Conservation (phyloP, 2,797 vertebrate species). For the Darevskia mixta region DNA sequence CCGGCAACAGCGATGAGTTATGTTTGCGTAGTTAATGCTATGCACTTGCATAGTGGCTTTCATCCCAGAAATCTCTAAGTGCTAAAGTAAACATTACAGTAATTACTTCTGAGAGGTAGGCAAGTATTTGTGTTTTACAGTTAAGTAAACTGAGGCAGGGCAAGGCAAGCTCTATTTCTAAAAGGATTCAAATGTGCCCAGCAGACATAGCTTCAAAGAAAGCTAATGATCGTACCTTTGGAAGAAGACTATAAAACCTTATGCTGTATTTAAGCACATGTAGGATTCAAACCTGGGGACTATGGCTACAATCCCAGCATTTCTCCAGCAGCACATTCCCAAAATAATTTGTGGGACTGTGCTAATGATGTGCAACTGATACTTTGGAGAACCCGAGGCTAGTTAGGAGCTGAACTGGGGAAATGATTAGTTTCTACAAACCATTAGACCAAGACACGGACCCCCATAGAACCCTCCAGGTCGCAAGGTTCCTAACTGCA, state of each 20-base stretch:
- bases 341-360: background rate
- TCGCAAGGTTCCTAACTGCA: too few relatives aligned
- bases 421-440: background rate
- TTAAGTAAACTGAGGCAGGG: conserved; percentile 33
- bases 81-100: conserved; percentile 30
- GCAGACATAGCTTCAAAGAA: background rate
- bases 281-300: background rate
- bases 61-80: conserved; percentile 27
- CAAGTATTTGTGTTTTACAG: conserved; percentile 24
- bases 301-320: background rate
- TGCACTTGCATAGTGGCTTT: conserved; percentile 17
- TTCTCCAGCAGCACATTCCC: background rate
- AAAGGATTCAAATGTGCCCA: conserved; percentile 5
- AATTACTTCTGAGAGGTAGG: conserved; percentile 26
- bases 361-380: background rate
- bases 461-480: too few relatives aligned
- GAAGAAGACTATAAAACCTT: background rate
- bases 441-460: too few relatives aligned
- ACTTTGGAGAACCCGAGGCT: background rate
- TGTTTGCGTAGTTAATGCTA: background rate
- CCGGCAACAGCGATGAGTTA: conserved; percentile 2
- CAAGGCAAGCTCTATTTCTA: conserved; percentile 10
- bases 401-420: background rate
- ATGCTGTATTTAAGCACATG: background rate
- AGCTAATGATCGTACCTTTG: background rate